These are phyloP conservation scores for Phaethornis superciliosus DNA, from an alignment of 2,113 vertebrate species.

Conservation along the genomic window DNA sequence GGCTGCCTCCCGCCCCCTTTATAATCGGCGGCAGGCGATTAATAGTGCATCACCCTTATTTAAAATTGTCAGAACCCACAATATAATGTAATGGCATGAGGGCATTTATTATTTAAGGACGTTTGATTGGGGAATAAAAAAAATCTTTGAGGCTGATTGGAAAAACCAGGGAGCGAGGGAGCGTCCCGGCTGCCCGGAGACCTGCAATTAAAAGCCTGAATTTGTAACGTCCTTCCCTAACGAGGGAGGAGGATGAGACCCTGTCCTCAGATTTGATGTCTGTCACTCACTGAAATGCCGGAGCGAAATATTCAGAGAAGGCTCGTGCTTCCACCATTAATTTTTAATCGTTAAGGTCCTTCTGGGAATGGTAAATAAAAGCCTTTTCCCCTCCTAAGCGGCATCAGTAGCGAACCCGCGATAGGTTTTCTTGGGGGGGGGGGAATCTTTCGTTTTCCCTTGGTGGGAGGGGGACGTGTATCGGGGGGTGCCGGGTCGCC, in stretches of 20 bases:
- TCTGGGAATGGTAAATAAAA: slow-evolving; percentile 79
- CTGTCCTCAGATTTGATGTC: not conserved
- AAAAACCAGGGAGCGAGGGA: not conserved
- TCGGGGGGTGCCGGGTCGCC: not conserved
- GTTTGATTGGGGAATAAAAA: slow-evolving; percentile 72
- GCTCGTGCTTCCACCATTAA: slow-evolving; percentile 62
- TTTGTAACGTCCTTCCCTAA: not conserved
- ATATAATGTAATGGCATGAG: slow-evolving; percentile 81
- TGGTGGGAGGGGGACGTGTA: no score
- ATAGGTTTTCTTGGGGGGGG: not conserved
- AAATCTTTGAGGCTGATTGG: slow-evolving; percentile 40
- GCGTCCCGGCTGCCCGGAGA: not conserved
- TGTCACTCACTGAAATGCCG: slow-evolving; percentile 37
- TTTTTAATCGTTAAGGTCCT: slow-evolving; percentile 82
- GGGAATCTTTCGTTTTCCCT: not conserved
- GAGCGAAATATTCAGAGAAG: slow-evolving; percentile 43
- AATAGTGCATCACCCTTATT: slow-evolving; percentile 88
- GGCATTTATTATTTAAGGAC: slow-evolving; percentile 88
- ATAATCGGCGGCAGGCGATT: slow-evolving; percentile 83
- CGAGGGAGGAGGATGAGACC: not conserved
- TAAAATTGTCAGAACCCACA: slow-evolving; percentile 87
- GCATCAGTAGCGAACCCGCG: slow-evolving; percentile 14
- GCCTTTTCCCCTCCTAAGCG: slow-evolving; percentile 2
- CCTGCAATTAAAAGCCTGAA: not conserved
- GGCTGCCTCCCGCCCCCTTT: slow-evolving; percentile 75